These are phyloP conservation scores for Melanophora roralis DNA, from an alignment of 2,888 invertebrate genomes.

Conservation along the genomic window DNA sequence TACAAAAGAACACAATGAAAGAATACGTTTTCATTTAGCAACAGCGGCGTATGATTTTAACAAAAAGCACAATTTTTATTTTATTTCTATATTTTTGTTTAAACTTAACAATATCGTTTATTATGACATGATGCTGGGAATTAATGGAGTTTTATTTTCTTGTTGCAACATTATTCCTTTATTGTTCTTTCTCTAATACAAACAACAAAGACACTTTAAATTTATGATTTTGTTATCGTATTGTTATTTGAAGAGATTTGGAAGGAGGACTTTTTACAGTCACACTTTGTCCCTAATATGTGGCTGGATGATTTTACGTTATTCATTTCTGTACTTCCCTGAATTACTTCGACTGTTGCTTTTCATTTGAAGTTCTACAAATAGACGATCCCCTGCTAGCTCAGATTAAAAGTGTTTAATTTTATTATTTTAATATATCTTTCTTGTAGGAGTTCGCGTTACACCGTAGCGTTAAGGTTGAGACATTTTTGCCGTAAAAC, in stretches of 20 bases:
- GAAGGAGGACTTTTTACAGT: conserved; percentile 12
- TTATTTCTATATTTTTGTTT: not conserved
- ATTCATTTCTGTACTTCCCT: conserved; percentile 25
- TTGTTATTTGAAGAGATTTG: not conserved
- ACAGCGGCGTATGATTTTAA: conserved; percentile 22
- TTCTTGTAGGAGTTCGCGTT: not conserved
- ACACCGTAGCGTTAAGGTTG: conserved; percentile 13
- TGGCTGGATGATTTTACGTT: conserved; percentile 56
- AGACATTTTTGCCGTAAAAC: not conserved
- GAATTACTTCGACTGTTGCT: not conserved
- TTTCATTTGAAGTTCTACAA: conserved; percentile 35
- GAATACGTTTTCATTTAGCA: not conserved
- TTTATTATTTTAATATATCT: conserved; percentile 7
- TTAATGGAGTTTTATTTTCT: conserved; percentile 49
- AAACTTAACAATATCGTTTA: conserved; percentile 23
- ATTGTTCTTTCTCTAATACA: conserved; percentile 1
- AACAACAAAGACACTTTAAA: conserved; percentile 18
- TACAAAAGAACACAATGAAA: conserved; percentile 6
- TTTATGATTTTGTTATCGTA: conserved; percentile 12
- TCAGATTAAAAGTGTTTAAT: conserved; percentile 16
- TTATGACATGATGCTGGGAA: conserved; percentile 59
- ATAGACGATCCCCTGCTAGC: not conserved
- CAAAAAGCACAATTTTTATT: conserved; percentile 61
- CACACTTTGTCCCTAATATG: conserved; percentile 38
- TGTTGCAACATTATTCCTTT: conserved; percentile 22